These are phyloP conservation scores for Phodopus roborovskii DNA, from an alignment of 2,113 vertebrate genomes.

Conservation along the genomic window DNA sequence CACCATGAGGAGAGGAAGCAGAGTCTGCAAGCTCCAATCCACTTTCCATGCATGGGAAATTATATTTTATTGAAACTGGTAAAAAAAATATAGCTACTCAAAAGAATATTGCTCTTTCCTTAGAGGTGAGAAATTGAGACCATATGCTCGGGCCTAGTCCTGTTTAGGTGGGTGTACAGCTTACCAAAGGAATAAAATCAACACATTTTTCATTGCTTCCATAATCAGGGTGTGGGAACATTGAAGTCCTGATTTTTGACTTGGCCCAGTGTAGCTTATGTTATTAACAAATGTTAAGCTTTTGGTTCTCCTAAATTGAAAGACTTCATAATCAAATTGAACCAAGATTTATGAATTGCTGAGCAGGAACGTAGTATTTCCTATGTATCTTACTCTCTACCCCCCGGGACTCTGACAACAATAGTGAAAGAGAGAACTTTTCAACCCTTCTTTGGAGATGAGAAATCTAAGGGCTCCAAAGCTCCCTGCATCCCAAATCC, in stretches of 20 bases:
- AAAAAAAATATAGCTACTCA: constrained; percentile 70
- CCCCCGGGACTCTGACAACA: neutral
- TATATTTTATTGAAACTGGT: constrained; percentile 58
- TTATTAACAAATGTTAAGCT: constrained; percentile 67
- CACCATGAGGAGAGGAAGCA: neutral
- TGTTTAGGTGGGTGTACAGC: constrained; percentile 63
- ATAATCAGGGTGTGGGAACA: constrained; percentile 59
- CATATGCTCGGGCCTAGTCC: constrained; percentile 52
- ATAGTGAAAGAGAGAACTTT: neutral
- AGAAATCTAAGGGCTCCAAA: constrained; percentile 25
- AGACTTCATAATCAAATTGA: constrained; percentile 51
- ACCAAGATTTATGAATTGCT: constrained; percentile 42
- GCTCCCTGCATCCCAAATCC: neutral
- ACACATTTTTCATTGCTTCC: constrained; percentile 71
- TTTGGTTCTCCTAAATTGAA: neutral
- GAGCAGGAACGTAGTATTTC: constrained; percentile 22
- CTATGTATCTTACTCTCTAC: neutral
- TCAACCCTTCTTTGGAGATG: constrained; percentile 23
- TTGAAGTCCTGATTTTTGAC: constrained; percentile 36
- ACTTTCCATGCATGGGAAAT: constrained; percentile 34
- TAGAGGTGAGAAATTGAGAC: constrained; percentile 63
- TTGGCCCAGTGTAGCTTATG: constrained; percentile 7
- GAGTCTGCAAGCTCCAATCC: neutral
- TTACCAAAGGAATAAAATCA: constrained; percentile 69
- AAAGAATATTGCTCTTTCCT: constrained; percentile 33